Conservation (phyloP, 2,797 vertebrate species). For the Neomorphus geoffroyi region DNA sequence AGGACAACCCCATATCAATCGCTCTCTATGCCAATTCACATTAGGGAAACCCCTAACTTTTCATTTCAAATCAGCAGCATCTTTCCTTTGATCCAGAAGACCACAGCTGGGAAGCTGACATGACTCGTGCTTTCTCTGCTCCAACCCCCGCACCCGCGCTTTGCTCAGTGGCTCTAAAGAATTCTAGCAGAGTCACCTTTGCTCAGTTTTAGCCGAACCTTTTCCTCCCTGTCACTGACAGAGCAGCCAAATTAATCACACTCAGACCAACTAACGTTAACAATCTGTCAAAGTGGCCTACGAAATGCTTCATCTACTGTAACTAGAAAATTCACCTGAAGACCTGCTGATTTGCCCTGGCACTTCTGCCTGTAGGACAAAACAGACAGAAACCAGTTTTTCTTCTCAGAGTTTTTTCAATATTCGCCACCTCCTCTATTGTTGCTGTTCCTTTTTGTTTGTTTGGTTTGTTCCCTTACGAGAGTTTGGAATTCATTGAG, state of each 20-base stretch:
- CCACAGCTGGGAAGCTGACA: slow-evolving; percentile 32
- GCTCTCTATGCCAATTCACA: not conserved
- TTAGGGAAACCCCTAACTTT: slow-evolving; percentile 1
- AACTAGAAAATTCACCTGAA: slow-evolving; percentile 86
- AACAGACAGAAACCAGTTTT: slow-evolving; percentile 66
- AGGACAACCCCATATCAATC: not conserved
- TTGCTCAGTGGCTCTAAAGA: slow-evolving; percentile 1
- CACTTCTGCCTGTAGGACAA: slow-evolving; percentile 78
- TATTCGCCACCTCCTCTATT: not conserved
- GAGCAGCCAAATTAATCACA: slow-evolving; percentile 92
- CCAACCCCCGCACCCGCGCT: not conserved
- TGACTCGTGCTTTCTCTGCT: not conserved
- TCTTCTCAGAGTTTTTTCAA: not conserved
- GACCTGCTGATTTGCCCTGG: slow-evolving; percentile 84
- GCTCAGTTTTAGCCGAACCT: slow-evolving; percentile 77
- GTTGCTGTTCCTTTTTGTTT: not conserved
- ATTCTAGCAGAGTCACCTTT: slow-evolving; percentile 76
- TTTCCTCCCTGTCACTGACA: slow-evolving; percentile 82
- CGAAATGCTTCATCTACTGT: slow-evolving; percentile 84
- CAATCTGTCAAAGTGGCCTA: slow-evolving; percentile 88
- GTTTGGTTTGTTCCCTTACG: not conserved
- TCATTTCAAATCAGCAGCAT: slow-evolving; percentile 10
- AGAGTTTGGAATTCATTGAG: not conserved
- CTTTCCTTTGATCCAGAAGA: slow-evolving; percentile 57
- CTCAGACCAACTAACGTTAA: slow-evolving; percentile 91